phyloP scores from a whole-genome alignment of 2,888 invertebrate species.

The Xiphydria camelus region DNA sequence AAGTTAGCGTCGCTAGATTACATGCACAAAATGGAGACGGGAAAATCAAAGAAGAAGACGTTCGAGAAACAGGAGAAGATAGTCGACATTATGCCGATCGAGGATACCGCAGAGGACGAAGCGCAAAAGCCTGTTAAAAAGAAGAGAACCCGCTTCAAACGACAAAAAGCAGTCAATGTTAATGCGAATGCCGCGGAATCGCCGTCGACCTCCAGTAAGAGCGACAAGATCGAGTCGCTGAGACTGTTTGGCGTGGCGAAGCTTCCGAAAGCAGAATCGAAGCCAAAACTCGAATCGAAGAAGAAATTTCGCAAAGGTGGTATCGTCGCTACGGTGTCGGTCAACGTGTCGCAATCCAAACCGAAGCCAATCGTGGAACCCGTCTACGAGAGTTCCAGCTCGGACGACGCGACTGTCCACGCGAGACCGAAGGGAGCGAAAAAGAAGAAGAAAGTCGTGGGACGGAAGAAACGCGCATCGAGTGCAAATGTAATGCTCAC shows the following conservation, averaged over 20 bases:
- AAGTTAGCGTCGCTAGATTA: slow-evolving; percentile 60
- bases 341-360: slow-evolving; percentile 29
- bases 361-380: slow-evolving; percentile 25
- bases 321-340: slow-evolving; percentile 63
- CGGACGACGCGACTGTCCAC: slow-evolving; percentile 36
- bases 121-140: slow-evolving; percentile 41
- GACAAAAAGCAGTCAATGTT: slow-evolving; percentile 36
- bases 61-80: slow-evolving; percentile 28
- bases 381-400: slow-evolving; percentile 40
- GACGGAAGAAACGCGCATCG: slow-evolving; percentile 33
- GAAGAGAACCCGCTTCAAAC: slow-evolving; percentile 38
- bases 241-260: slow-evolving; percentile 38
- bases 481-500: slow-evolving; percentile 31
- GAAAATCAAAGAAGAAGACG: slow-evolving; percentile 36
- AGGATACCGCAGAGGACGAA: slow-evolving; percentile 33
- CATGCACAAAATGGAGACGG: slow-evolving; percentile 22
- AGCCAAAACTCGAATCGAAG: slow-evolving; percentile 43
- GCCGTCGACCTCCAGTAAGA: slow-evolving; percentile 17
- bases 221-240: slow-evolving; percentile 40
- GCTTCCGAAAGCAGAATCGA: slow-evolving; percentile 30
- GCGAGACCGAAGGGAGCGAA: slow-evolving; percentile 18
- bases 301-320: slow-evolving; percentile 65
- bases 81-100: slow-evolving; percentile 26
- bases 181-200: slow-evolving; percentile 24
- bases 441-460: slow-evolving; percentile 25